Evolutionary conservation across 2,113 vertebrate genomes (phyloP).

Genomic region (Clarias magur): DNA sequence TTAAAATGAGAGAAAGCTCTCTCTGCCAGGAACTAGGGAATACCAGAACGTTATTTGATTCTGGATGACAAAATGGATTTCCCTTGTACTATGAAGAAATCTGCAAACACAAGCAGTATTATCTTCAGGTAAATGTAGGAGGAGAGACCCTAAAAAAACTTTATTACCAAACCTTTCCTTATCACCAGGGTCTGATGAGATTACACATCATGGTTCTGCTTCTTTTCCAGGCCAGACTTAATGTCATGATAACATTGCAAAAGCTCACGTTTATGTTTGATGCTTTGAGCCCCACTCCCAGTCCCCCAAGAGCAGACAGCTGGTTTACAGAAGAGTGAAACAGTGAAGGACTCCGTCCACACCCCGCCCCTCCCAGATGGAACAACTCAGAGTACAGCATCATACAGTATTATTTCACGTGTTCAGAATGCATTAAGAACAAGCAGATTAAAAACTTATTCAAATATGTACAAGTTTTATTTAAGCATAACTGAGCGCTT

Average conservation of each 20-base stretch:
- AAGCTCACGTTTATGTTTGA: not conserved
- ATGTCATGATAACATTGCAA: slow-evolving; percentile 8
- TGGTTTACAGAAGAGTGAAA: slow-evolving; percentile 36
- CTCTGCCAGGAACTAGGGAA: not conserved
- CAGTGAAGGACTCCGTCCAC: slow-evolving; percentile 27
- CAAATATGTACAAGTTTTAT: not conserved
- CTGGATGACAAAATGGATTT: not conserved
- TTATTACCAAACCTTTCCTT: not conserved
- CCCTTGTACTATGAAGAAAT: not conserved
- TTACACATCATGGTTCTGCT: slow-evolving; percentile 25
- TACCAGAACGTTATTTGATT: not conserved
- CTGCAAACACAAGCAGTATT: not conserved
- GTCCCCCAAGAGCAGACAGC: slow-evolving; percentile 41
- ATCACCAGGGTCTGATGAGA: not conserved
- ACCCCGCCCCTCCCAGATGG: slow-evolving; percentile 38
- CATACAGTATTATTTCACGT: not conserved
- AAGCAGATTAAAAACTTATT: slow-evolving; percentile 6
- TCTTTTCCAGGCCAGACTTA: slow-evolving; percentile 11
- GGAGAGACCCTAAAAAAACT: not conserved
- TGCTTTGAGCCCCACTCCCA: slow-evolving; percentile 37
- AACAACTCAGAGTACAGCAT: slow-evolving; percentile 18
- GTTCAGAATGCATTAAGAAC: not conserved
- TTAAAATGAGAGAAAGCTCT: not conserved
- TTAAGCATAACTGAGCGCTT: not conserved
- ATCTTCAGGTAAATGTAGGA: not conserved